Base-by-base conservation (phyloP, 1,140 invertebrate species). In the Samia ricini region DNA sequence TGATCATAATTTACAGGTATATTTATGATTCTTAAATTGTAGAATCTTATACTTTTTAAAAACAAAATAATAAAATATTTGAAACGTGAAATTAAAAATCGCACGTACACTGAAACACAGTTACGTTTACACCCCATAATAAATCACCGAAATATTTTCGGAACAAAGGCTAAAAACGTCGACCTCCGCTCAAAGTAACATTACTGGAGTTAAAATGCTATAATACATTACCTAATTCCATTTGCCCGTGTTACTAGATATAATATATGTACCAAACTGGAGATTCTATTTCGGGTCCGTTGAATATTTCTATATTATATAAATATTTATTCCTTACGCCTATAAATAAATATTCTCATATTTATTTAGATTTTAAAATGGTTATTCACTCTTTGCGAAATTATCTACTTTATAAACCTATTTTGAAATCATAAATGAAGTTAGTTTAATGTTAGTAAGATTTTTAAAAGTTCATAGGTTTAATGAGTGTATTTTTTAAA, bases 61-160 rank as follows among this genome's bases (percentile, higher is more conserved):
- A 15, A 42, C 7, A 42, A 15, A 15, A 1, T 4, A 42, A 42
- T 42, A 42, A n/a, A n/a, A n/a, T 42, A 42, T 42, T 10, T 55
- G 21, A 55, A 23, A 4, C 0, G 22, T 55, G 4, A 24, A 55
- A 55, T 57, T 57, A 57, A 57, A 57, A 57, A 18, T 36, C 56
- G 19, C 18, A 15, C 56, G 26, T 33, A 29, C 21, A 22, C 52
- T 20, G 24, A 42, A 57, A 33, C 56, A 57, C 26, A 36, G n/a
- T 57, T 36, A 36, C 21, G 56, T 22, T 36, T 21, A 18, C 33
- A 42, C 56, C 20, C 22, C n/a, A 36, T 33, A 33, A 57, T 33
- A 57, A 33, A 33, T 33, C 10, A 57, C 33, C 15, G 21, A 42
- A 57, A 36, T 42, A n/a, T 21, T 42, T 57, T 7, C 26, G 18